phyloP scores from a whole-genome alignment of 1,140 invertebrate genomes.

The Drosophila chauvacae region DNA sequence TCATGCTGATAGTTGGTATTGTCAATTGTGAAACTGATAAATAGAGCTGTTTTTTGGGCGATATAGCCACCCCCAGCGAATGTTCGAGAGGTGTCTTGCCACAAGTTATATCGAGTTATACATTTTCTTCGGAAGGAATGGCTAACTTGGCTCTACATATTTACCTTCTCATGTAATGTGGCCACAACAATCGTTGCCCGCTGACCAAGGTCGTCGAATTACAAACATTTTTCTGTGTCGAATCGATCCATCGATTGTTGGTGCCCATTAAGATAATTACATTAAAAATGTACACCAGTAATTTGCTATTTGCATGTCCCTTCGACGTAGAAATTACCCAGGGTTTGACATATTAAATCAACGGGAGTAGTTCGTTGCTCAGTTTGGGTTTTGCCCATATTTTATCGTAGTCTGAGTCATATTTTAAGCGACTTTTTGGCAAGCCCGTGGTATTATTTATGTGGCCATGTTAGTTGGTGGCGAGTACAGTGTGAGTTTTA shows the following conservation, averaged over 20 bases:
- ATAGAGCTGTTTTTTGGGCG: slow-evolving; percentile 2
- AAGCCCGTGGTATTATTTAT: slow-evolving; percentile 11
- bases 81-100: slow-evolving; percentile 16
- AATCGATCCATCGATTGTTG: slow-evolving; percentile 9
- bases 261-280: slow-evolving; percentile 18
- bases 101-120: background rate
- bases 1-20: slow-evolving; percentile 54
- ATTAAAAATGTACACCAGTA: slow-evolving; percentile 5
- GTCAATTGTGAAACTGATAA: slow-evolving; percentile 48
- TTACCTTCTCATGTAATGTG: background rate
- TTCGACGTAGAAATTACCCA: background rate
- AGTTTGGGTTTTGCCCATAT: background rate
- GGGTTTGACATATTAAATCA: background rate
- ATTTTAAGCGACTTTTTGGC: background rate
- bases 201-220: slow-evolving; percentile 18
- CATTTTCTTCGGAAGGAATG: background rate
- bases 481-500: background rate
- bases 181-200: background rate
- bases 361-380: background rate
- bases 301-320: slow-evolving; percentile 33
- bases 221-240: background rate
- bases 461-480: slow-evolving; percentile 10
- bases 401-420: background rate
- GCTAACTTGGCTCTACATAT: background rate
- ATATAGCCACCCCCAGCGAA: slow-evolving; percentile 20